phyloP scores from a whole-genome alignment of 2,797 vertebrate species.

The Tiaroga cobitis region DNA sequence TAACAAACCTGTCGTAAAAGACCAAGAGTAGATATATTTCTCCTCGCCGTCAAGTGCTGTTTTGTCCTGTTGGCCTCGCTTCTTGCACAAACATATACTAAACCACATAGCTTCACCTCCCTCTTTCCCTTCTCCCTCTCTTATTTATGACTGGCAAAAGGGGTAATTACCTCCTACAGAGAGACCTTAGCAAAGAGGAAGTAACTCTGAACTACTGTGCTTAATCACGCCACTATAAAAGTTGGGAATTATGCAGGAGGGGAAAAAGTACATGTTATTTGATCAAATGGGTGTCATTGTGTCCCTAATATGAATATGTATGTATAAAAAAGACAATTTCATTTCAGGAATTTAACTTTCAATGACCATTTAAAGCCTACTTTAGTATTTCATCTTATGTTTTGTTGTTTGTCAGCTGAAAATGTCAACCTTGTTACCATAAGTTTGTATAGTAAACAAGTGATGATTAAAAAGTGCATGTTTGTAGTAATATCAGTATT shows the following conservation, averaged over 20 bases:
- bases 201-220: slow-evolving; percentile 60
- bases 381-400: not conserved
- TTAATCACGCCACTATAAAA: slow-evolving; percentile 77
- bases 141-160: slow-evolving; percentile 69
- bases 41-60: slow-evolving; percentile 69
- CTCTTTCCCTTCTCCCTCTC: slow-evolving; percentile 2
- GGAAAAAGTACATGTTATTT: not conserved
- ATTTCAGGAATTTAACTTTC: not conserved
- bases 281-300: not conserved
- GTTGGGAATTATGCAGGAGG: slow-evolving; percentile 51
- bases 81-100: slow-evolving; percentile 63
- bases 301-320: not conserved
- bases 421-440: not conserved
- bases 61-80: slow-evolving; percentile 66
- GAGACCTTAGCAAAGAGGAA: slow-evolving; percentile 65
- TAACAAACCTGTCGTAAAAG: slow-evolving; percentile 62
- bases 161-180: slow-evolving; percentile 72
- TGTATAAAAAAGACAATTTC: not conserved
- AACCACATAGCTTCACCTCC: slow-evolving; percentile 12
- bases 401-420: not conserved
- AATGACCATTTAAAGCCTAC: not conserved
- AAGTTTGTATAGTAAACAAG: not conserved
- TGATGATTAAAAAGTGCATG: not conserved
- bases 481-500: not conserved
- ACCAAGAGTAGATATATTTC: slow-evolving; percentile 64